Evolutionary conservation across 2,113 vertebrate species (phyloP).

Genomic region (Dasyurus viverrinus): DNA sequence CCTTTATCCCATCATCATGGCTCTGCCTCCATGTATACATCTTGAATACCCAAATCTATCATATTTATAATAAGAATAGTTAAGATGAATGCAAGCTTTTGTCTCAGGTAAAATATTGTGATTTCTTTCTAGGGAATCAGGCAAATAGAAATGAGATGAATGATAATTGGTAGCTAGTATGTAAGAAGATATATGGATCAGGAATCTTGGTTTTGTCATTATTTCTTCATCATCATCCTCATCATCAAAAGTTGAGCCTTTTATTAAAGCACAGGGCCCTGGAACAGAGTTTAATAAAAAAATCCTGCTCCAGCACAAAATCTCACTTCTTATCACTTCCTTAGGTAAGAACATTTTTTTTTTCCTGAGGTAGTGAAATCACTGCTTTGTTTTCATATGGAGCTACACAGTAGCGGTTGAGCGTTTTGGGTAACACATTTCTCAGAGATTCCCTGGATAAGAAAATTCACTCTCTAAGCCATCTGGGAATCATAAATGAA

Average conservation of each 20-base stretch:
- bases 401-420: not conserved
- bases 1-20: too few species aligned
- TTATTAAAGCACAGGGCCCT: rapidly evolving
- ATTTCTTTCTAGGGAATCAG: not conserved
- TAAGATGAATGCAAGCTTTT: too few species aligned
- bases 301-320: rapidly evolving
- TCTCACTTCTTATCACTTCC: rapidly evolving
- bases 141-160: rapidly evolving
- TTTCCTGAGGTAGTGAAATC: rapidly evolving
- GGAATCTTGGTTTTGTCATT: rapidly evolving
- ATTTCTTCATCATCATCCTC: not conserved
- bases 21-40: too few species aligned
- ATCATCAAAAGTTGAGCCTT: not conserved
- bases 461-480: constrained; percentile 47
- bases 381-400: not conserved
- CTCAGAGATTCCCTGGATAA: constrained; percentile 24
- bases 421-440: not conserved
- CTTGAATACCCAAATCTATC: not conserved
- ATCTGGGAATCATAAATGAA: constrained; percentile 46
- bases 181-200: rapidly evolving
- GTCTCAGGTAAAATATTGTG: too few species aligned
- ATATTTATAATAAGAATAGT: not conserved
- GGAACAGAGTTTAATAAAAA: rapidly evolving
- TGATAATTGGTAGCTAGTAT: rapidly evolving
- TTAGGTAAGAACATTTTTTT: rapidly evolving